Evolutionary conservation across 1,140 invertebrate genomes (phyloP), one percentile per base, ranked within the genome.

Genomic region (Hylaeus volcanicus): DNA sequence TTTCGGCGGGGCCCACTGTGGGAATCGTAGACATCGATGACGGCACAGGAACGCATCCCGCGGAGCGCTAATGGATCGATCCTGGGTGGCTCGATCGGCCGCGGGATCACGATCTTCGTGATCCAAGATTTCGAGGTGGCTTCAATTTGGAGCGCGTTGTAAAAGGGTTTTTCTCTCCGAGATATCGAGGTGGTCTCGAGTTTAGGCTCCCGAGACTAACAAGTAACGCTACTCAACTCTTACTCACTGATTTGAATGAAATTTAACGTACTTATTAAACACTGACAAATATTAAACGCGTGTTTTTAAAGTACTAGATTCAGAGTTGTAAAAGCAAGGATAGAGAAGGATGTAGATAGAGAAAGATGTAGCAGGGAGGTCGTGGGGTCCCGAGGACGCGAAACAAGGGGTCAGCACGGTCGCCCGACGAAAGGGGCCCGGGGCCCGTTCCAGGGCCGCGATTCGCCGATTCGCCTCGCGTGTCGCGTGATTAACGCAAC

Each of bases 401-500:
- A 8, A 70, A 55, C 58, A 75, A 26, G 26, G 61, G 64, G 15
- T 53, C 60, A 72, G 60, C 76, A 69, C 48, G 43, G 37, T 43
- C 63, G 45, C 56, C 45, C 15, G 12, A 4, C 61, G 11, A 56
- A 56, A n/a, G 15, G 3, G 14, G 3, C 43, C 60, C 45, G 48
- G 14, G 65, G 53, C 43, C 26, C 53, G 14, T 53, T 11, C 9
- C 41, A 65, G 53, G 51, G 43, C 41, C 72, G 53, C 43, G 80
- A 69, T 71, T 71, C 81, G 56, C 74, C 82, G 77, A 87, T 87
- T 87, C 83, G 84, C 85, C 80, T 86, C 86, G 86, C 85, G 86
- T 87, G 86, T 86, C 85, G 82, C 85, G 82, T 89, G 87, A 89
- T 89, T 88, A 85, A 87, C 84, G 84, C 79, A 72, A 82, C 83